A percentile compares a stretch with the other conserved stretches of the same genome.
phyloP scores from a whole-genome alignment of 2,113 vertebrate genomes.

The Pomatorhinus ruficollis region DNA sequence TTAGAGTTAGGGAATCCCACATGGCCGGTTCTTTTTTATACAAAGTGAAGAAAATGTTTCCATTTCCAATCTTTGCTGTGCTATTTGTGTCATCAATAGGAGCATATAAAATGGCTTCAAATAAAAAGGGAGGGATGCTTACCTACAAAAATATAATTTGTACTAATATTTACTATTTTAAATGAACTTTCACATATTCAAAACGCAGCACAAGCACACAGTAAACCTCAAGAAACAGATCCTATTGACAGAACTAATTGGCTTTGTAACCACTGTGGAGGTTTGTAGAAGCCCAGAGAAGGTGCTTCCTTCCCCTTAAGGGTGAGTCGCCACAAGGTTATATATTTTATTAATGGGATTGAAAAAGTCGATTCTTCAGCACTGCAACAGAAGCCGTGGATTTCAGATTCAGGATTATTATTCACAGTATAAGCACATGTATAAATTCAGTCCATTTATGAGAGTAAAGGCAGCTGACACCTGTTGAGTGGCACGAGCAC shows the following conservation, averaged over 20 bases:
- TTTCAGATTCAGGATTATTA: not conserved
- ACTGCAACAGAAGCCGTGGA: not conserved
- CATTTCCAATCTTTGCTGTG: slow-evolving; percentile 85
- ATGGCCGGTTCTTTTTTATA: slow-evolving; percentile 77
- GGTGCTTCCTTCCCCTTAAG: not conserved
- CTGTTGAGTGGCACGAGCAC: rapidly evolving
- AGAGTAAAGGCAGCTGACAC: not conserved
- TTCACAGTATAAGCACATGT: no score
- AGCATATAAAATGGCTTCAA: slow-evolving; percentile 85
- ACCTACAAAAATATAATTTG: slow-evolving; percentile 75
- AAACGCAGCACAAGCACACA: not conserved
- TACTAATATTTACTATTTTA: not conserved
- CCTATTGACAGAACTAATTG: not conserved
- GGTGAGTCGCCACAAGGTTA: rapidly evolving
- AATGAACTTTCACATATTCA: not conserved
- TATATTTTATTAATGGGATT: rapidly evolving
- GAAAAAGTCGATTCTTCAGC: not conserved
- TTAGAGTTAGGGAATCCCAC: slow-evolving; percentile 83
- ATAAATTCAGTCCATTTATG: not conserved
- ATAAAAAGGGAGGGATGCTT: slow-evolving; percentile 87
- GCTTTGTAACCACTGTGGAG: no score
- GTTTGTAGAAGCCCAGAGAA: not conserved
- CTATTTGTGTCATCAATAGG: slow-evolving; percentile 85
- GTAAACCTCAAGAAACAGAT: not conserved
- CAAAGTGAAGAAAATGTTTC: slow-evolving; percentile 81